Base-by-base conservation (phyloP, 2,888 invertebrate species). In the Thyatira batis region DNA sequence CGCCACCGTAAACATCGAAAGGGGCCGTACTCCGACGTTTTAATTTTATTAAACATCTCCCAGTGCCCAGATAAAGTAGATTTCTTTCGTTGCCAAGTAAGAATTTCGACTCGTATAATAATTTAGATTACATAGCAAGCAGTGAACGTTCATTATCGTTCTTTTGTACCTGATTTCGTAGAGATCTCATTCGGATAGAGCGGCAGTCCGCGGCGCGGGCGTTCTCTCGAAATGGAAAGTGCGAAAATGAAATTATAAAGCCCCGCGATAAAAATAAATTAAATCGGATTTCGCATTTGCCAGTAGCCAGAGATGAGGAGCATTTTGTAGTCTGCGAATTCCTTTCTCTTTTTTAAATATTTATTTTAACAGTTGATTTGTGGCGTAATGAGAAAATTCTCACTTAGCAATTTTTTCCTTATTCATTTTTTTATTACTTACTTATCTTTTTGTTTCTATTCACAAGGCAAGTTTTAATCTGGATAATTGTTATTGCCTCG, bases 201-300 rank as follows among this genome's bases (percentile, higher is more conserved):
- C 85, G 80, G 78, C 84, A 80, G 87, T 87, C 89, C 88, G 84
- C 88, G 87, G 86, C 85, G 84, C 86, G 85, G 83, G 88, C 84
- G 85, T 82, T 83, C 89, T 84, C 87, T 84, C 83, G 80, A 92
- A 91, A 90, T 89, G 89, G 89, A 91, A 92, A 92, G 92, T 92
- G 92, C 89, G 92, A 92, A 92, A 92, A 92, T 92, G 89, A 92
- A 92, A 92, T 92, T 92, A 92, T 91, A 91, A 92, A 91, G 89
- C 86, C 86, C 85, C 78, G 82, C 90, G 92, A 92, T 92, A 92
- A 92, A 92, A 92, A 92, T 92, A 92, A 92, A 92, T 92, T 92
- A 92, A 92, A 92, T 92, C 89, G 89, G 92, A 92, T 90, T 89
- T 89, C 87, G 86, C 86, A 82, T 89, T 88, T 81, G 80, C 87